Percentiles rank a stretch among this genome's conserved stretches.
These are phyloP conservation scores for Psittacara wagleri DNA, from an alignment of 2,113 vertebrate genomes.

Conservation along the genomic window DNA sequence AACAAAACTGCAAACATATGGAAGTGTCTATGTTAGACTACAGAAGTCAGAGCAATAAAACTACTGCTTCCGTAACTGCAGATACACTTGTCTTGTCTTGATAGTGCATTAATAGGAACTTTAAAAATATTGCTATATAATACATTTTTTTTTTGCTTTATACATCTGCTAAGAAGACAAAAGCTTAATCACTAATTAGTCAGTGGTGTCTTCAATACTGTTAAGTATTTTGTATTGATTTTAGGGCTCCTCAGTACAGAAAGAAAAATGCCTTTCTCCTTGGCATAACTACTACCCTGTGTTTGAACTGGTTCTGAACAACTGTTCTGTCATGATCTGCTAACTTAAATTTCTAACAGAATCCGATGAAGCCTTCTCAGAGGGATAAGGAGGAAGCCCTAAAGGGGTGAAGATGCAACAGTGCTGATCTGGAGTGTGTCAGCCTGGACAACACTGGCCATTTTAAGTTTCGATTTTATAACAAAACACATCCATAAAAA, in stretches of 20 bases:
- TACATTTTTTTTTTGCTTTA: constrained; percentile 11
- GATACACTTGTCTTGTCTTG: background rate
- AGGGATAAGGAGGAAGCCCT: background rate
- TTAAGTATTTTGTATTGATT: background rate
- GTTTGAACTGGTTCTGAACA: background rate
- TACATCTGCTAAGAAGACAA: background rate
- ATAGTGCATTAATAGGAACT: constrained; percentile 22
- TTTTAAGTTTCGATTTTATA: background rate
- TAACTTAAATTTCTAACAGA: background rate
- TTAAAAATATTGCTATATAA: background rate
- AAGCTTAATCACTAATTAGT: background rate
- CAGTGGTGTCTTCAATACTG: background rate
- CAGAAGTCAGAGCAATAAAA: constrained; percentile 33
- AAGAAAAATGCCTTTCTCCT: background rate
- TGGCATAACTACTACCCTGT: background rate
- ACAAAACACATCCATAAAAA: background rate
- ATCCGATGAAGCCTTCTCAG: background rate
- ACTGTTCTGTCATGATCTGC: background rate
- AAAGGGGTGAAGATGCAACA: background rate
- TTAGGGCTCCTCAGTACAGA: background rate
- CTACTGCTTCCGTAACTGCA: background rate
- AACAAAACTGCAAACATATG: constrained; percentile 22
- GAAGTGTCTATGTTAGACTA: constrained; percentile 31
- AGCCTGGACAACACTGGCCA: background rate
- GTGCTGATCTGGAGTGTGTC: background rate